Base-by-base conservation (phyloP, 2,797 vertebrate genomes). In the Paratrypauchen microcephalus region DNA sequence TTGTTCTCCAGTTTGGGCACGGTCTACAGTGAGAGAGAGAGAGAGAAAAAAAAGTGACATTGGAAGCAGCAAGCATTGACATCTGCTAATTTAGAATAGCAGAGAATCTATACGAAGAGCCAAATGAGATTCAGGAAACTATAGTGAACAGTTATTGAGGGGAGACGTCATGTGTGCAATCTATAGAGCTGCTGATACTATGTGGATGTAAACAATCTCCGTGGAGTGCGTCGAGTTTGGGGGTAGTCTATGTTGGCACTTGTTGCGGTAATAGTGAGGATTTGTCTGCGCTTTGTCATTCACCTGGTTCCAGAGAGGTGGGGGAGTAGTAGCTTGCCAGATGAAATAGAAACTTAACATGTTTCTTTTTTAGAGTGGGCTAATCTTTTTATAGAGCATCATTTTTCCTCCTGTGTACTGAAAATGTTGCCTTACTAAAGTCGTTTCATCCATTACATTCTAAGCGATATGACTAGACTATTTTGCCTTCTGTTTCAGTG, bases 271-370 rank as follows among this genome's bases (percentile, higher is more conserved):
- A 41, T 59, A 32, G 28, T 59, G 26, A 30, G n/a, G 28, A 59
- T 57, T 57, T 59, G 57, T 30, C 28, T 59, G 26, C 19, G 26
- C 57, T 57, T 57, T 57, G 56, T 57, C 56, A 57, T 60, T 60
- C 58, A 60, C 58, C 58, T 60, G 58, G 58, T 19, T 60, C 16
- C 30, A 36, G 58, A 36, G 58, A 32, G 13, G 58, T 28, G 56
- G 30, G 30, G 28, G 30, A 15, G 55, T 57, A 57, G 24, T 2
- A 6, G 55, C 55, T 2, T 15, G 55, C 55, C 55, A 57, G 12
- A 30, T 60, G 58, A 60, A 60, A 36, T 4, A 19, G 18, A 60
- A 60, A 5, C 52, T 55, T 23, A 11, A 23, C 52, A 23, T 23
- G 2, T 11, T 23, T 55, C 11, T 23, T 9, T 45, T 45, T 45